Evolutionary conservation across 2,888 invertebrate species (phyloP).

Genomic region (Aphodius granarius): DNA sequence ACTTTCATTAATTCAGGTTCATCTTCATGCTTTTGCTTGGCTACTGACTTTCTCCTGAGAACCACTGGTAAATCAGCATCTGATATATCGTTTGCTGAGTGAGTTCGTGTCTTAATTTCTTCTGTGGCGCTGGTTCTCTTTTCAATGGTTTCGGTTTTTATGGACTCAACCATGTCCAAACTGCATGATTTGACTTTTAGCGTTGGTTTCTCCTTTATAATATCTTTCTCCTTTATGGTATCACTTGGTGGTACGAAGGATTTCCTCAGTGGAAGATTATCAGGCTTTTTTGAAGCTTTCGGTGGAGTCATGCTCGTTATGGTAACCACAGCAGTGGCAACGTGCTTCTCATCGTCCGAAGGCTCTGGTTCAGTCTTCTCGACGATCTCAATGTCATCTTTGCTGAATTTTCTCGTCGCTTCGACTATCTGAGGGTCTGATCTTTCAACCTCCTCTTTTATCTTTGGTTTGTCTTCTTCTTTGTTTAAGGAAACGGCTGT

Average conservation of each 20-base stretch:
- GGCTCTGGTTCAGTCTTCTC: slow-evolving; percentile 42
- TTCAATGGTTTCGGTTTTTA: slow-evolving; percentile 35
- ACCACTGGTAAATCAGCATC: slow-evolving; percentile 54
- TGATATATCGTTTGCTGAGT: slow-evolving; percentile 23
- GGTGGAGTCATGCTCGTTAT: slow-evolving; percentile 36
- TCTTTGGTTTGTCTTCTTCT: slow-evolving; percentile 33
- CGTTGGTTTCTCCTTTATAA: slow-evolving; percentile 50
- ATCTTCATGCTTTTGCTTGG: slow-evolving; percentile 61
- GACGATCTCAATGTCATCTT: slow-evolving; percentile 55
- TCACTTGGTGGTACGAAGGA: slow-evolving; percentile 27
- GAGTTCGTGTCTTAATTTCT: slow-evolving; percentile 26
- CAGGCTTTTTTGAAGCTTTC: slow-evolving; percentile 31
- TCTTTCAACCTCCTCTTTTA: slow-evolving; percentile 4
- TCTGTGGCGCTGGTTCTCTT: slow-evolving; percentile 13
- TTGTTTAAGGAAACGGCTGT: slow-evolving; percentile 59
- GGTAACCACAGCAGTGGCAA: slow-evolving; percentile 34
- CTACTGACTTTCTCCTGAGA: slow-evolving; percentile 60
- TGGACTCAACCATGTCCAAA: slow-evolving; percentile 57
- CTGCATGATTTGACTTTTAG: slow-evolving; percentile 61
- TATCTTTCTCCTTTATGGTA: slow-evolving; percentile 41
- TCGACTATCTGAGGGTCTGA: slow-evolving; percentile 4
- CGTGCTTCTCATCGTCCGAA: slow-evolving; percentile 34
- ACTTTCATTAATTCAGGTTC: slow-evolving; percentile 82
- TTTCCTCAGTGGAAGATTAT: slow-evolving; percentile 29
- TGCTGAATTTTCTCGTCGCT: slow-evolving; percentile 50